Conservation (phyloP, 2,888 invertebrate species). For the Drosophila nr. perissopoda region DNA sequence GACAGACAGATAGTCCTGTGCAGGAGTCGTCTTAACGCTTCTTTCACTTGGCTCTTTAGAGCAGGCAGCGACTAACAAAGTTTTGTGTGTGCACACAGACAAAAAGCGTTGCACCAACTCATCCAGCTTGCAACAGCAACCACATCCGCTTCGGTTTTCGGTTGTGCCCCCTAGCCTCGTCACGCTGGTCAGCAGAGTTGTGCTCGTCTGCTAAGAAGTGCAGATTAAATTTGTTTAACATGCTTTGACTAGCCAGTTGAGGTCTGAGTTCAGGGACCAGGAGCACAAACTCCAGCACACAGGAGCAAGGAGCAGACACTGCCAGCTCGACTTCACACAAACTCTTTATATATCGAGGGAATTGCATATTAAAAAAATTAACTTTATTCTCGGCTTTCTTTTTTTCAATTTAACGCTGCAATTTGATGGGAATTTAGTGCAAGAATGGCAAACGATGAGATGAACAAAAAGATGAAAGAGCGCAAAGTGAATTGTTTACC, state of each 20-base stretch:
- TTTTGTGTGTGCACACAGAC: constrained; percentile 40
- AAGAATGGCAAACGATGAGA: not conserved
- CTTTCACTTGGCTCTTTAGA: constrained; percentile 49
- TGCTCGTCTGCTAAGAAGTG: constrained; percentile 69
- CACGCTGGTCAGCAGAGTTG: constrained; percentile 43
- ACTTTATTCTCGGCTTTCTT: constrained; percentile 56
- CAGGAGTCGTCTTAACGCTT: constrained; percentile 55
- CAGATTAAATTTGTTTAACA: constrained; percentile 81
- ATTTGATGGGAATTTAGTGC: constrained; percentile 68
- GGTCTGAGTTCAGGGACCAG: constrained; percentile 44
- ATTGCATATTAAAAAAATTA: constrained; percentile 79
- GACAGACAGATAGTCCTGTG: constrained; percentile 18
- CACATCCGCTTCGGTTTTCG: constrained; percentile 54
- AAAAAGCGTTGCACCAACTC: constrained; percentile 29
- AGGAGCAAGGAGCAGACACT: not conserved
- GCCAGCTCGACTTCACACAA: constrained; percentile 15
- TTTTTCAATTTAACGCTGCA: constrained; percentile 59
- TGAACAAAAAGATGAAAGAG: not conserved
- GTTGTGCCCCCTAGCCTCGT: not conserved
- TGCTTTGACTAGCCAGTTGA: constrained; percentile 69
- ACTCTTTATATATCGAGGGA: constrained; percentile 49
- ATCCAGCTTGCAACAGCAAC: constrained; percentile 25
- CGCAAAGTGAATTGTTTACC: constrained; percentile 56
- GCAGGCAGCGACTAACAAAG: constrained; percentile 51
- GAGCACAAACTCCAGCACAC: not conserved